phyloP scores from a whole-genome alignment of 2,797 vertebrate species.

The Crenuchus spilurus region DNA sequence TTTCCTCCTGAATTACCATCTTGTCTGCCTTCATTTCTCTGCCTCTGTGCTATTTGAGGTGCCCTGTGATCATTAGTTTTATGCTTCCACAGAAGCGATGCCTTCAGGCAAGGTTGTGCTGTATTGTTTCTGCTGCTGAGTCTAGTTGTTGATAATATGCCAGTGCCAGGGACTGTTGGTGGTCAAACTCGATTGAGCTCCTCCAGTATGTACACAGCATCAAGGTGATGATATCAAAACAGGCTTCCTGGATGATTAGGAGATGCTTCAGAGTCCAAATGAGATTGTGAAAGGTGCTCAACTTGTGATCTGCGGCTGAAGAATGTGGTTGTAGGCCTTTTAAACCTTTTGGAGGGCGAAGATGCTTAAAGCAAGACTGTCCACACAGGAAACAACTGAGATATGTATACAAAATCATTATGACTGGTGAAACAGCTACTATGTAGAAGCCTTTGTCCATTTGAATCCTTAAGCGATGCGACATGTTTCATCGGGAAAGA shows the following conservation, averaged over 20 bases:
- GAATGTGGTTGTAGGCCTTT: conserved; percentile 18
- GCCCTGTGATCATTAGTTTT: conserved; percentile 34
- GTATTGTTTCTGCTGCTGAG: conserved; percentile 31
- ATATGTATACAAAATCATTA: too few relatives aligned
- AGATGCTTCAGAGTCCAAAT: conserved; percentile 30
- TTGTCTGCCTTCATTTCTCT: conserved; percentile 32
- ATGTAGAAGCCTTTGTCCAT: too few relatives aligned
- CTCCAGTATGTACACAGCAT: background rate
- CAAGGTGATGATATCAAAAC: background rate
- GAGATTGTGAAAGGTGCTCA: conserved; percentile 2
- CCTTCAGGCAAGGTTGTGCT: conserved; percentile 29
- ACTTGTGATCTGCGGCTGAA: conserved; percentile 19
- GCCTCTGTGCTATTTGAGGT: conserved; percentile 23
- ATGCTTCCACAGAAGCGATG: conserved; percentile 7
- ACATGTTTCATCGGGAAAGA: too few relatives aligned
- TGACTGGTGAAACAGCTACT: too few relatives aligned
- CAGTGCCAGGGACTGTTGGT: background rate
- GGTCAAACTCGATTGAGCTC: background rate
- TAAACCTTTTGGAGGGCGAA: background rate
- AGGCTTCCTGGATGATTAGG: conserved; percentile 5
- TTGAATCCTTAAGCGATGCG: too few relatives aligned
- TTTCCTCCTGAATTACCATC: conserved; percentile 39
- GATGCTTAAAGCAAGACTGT: background rate
- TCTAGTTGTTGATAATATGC: conserved; percentile 26
- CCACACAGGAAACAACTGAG: background rate